Conservation (phyloP, 2,113 vertebrate species). For the Nesogale talazaci region DNA sequence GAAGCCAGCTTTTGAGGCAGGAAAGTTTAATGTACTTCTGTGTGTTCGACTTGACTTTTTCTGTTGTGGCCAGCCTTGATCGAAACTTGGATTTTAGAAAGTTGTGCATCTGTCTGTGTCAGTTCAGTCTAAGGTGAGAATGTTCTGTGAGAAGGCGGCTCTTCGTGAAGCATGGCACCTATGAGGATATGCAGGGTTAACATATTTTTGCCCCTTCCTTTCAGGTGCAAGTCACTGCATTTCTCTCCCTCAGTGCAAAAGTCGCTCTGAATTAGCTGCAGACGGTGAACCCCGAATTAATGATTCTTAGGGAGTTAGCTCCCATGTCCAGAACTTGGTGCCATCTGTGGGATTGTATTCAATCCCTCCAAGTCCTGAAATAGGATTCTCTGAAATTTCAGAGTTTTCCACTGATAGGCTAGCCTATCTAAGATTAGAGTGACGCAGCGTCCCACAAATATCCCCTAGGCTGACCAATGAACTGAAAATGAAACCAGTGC, state of each 20-base stretch:
- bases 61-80: constrained; percentile 49
- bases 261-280: constrained; percentile 24
- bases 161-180: not conserved
- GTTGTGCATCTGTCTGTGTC: not conserved
- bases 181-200: not conserved
- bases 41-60: not conserved
- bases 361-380: constrained; percentile 20
- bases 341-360: constrained; percentile 14
- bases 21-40: not conserved
- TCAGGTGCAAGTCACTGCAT: constrained; percentile 8
- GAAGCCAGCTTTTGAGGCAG: not conserved
- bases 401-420: constrained; percentile 24
- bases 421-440: not conserved
- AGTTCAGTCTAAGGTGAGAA: no score
- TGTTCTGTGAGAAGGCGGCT: fast-evolving
- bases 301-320: not conserved
- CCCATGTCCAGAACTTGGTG: constrained; percentile 39
- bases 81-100: constrained; percentile 53
- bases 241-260: constrained; percentile 15
- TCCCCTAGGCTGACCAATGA: not conserved
- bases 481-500: constrained; percentile 14
- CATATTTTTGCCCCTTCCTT: not conserved
- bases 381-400: constrained; percentile 18
- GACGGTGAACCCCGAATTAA: not conserved
- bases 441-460: not conserved